Conservation (phyloP, 2,797 vertebrate species). For the Chelon auratus region DNA sequence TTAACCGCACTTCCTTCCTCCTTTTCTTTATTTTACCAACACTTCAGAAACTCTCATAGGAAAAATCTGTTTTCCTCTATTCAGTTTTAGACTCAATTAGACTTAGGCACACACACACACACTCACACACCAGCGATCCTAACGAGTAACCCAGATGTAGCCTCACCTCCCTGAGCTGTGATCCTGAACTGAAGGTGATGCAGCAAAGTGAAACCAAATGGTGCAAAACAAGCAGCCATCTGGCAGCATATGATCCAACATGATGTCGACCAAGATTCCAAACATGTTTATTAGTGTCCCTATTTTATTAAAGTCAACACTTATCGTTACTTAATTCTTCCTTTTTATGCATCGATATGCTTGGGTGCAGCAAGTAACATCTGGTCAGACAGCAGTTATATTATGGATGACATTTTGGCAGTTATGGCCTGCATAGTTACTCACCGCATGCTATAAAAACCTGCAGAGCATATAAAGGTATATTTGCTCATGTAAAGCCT, state of each 20-base stretch:
- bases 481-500: neutral
- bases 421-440: too few species aligned
- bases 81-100: neutral
- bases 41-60: conserved; percentile 15
- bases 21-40: conserved; percentile 17
- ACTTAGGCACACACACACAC: neutral
- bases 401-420: too few species aligned
- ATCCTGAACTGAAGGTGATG: conserved; percentile 50
- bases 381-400: too few species aligned
- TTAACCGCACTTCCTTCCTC: conserved; percentile 25
- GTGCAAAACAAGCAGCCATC: conserved; percentile 12
- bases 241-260: conserved; percentile 8
- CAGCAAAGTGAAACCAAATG: conserved; percentile 65
- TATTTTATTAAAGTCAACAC: too few species aligned
- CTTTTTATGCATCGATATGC: too few species aligned
- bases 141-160: conserved; percentile 50
- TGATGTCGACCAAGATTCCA: too few species aligned
- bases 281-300: too few species aligned
- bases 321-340: too few species aligned
- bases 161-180: conserved; percentile 38
- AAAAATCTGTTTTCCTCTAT: neutral
- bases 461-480: too few species aligned
- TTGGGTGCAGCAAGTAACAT: too few species aligned
- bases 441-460: too few species aligned
- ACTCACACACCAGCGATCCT: conserved; percentile 21